Conservation (phyloP, 2,113 vertebrate species). For the Calidris pugnax region DNA sequence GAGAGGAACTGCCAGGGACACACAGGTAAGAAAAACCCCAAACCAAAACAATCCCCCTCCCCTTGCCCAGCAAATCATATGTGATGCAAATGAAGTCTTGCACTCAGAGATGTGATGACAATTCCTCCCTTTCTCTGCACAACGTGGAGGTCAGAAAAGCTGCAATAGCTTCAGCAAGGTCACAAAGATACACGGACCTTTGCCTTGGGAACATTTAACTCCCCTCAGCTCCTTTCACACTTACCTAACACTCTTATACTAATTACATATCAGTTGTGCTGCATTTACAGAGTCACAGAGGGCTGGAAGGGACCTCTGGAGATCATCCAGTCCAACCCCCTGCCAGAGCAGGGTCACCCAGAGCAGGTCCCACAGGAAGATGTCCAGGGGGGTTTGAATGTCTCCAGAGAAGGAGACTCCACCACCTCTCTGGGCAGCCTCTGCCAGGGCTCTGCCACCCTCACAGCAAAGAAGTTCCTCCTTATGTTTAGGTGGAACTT, state of each 20-base stretch:
- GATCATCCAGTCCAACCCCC: no score
- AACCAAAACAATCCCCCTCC: not conserved
- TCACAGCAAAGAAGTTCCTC: no score
- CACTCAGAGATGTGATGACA: not conserved
- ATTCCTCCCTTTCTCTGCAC: not conserved
- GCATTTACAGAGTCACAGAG: not conserved
- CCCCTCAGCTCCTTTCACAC: not conserved
- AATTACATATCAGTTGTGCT: not conserved
- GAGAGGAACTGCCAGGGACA: not conserved
- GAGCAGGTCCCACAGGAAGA: no score
- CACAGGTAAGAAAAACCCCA: not conserved
- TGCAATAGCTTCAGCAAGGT: not conserved
- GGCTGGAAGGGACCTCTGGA: no score
- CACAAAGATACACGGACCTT: not conserved
- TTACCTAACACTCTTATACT: not conserved
- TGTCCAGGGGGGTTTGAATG: no score
- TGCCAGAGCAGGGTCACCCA: no score
- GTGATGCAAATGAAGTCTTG: not conserved
- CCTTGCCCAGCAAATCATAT: not conserved
- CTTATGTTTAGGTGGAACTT: no score
- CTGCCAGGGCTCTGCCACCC: no score
- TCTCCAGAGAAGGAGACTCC: no score
- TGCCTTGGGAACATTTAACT: not conserved
- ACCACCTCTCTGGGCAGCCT: no score
- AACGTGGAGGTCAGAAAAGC: not conserved